Percentiles rank a stretch among this genome's conserved stretches.
These are phyloP conservation scores for Ophonus ardosiacus DNA, from an alignment of 2,888 invertebrate genomes.

Conservation along the genomic window DNA sequence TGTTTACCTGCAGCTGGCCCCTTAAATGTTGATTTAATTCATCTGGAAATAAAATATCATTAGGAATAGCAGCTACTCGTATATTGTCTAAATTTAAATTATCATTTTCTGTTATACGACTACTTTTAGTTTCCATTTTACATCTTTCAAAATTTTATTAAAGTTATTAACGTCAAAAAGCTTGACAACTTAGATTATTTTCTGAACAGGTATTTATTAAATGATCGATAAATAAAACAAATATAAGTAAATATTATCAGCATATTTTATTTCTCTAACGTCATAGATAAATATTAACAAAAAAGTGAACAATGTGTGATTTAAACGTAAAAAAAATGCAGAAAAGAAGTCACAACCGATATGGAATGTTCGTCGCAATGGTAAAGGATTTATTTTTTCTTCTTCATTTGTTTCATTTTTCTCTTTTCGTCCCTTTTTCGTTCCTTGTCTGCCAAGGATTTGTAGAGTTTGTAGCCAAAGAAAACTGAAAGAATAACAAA, in stretches of 20 bases:
- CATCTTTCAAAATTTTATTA: conserved; percentile 1
- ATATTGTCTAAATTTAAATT: conserved; percentile 66
- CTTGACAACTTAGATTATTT: conserved; percentile 15
- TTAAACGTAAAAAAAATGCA: conserved; percentile 29
- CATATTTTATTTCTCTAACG: conserved; percentile 57
- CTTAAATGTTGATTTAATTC: conserved; percentile 81
- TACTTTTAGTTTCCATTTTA: neutral
- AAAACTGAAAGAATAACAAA: conserved; percentile 80
- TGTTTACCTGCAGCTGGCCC: conserved; percentile 78
- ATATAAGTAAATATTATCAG: conserved; percentile 30
- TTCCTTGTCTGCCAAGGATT: conserved; percentile 87
- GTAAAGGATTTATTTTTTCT: conserved; percentile 80
- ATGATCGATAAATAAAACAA: conserved; percentile 32
- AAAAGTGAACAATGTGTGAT: conserved; percentile 51
- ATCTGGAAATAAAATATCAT: conserved; percentile 78
- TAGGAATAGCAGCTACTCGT: conserved; percentile 68
- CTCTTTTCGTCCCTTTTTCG: conserved; percentile 88
- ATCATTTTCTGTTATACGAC: conserved; percentile 50
- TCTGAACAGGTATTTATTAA: neutral
- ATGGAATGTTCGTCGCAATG: conserved; percentile 56
- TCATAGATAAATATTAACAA: conserved; percentile 59
- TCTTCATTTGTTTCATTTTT: conserved; percentile 87
- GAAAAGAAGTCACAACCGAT: conserved; percentile 55
- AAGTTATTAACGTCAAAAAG: conserved; percentile 21
- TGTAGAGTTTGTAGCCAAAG: conserved; percentile 91